Evolutionary conservation across 2,113 vertebrate species (phyloP), one percentile per base, ranked within the genome.

Genomic region (Corythornis madagascariensis): DNA sequence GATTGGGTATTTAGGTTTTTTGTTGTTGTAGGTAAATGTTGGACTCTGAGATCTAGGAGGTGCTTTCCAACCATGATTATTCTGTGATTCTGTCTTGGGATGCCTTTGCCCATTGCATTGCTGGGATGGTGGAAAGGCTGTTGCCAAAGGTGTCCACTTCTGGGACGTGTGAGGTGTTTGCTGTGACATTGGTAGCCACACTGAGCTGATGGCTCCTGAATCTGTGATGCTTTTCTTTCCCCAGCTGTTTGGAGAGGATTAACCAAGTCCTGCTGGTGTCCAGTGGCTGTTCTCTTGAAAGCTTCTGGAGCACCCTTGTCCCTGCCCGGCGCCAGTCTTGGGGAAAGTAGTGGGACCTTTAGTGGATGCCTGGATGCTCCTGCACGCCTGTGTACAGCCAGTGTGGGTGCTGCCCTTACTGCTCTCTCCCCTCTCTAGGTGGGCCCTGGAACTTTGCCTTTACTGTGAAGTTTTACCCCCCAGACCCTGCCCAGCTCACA

Each of bases 381-480:
- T 21, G 47, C 59, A 26, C 7, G 4, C 52, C 74, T 25, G 20
- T 6, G 5, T 20, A 24, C 72, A 50, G 52, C 40, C 17, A 11
- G n/a, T 1, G 0, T 10, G 43, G 29, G 11, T 53, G 31, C 53
- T 81, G 42, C 55, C 64, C 78, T 80, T 40, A 29, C 40, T 18
- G 45, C 66, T 92, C 18, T 86, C 78, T 80, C 53, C 31, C 40
- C 57, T 97, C 64, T 73, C 59, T 94, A 99, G 99, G 98, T 9
- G 98, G 98, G 83, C 97, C 97, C 16, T 99, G 99, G 99, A 98
- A 99, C 94, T 99, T 99, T 20, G 97, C 98, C 79, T 99, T 99
- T 77, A 98, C 99, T 6, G 99, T 99, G 90, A 99, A 99, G 97
- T 99, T 99, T 97, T 99, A 99, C 95, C 99, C 99, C 50, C 99